Conservation (phyloP, 2,113 vertebrate species). For the Syrmaticus mikado region DNA sequence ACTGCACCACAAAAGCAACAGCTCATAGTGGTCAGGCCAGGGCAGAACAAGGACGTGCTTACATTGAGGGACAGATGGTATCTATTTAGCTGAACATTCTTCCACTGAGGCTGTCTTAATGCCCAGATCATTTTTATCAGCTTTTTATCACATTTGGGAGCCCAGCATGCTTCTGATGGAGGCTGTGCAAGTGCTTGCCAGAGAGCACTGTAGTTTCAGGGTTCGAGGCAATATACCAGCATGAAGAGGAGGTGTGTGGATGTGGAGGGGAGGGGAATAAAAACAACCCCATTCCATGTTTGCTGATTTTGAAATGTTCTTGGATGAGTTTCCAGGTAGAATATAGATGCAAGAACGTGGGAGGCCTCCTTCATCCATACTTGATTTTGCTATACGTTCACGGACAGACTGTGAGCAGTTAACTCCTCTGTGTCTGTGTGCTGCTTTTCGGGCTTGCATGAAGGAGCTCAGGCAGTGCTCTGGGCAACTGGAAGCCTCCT, state of each 20-base stretch:
- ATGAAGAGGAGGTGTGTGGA: conserved; percentile 57
- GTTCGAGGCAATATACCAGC: conserved; percentile 61
- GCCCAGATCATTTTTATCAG: conserved; percentile 65
- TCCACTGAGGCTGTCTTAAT: conserved; percentile 56
- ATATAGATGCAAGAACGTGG: conserved; percentile 10
- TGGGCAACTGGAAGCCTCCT: neutral
- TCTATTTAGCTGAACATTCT: conserved; percentile 70
- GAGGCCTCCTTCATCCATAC: conserved; percentile 13
- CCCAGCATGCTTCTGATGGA: conserved; percentile 61
- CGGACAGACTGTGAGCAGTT: conserved; percentile 4
- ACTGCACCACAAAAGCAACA: conserved; percentile 16
- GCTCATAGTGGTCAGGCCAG: conserved; percentile 36
- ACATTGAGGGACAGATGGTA: conserved; percentile 68
- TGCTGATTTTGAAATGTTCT: conserved; percentile 67
- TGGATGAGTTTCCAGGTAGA: conserved; percentile 59
- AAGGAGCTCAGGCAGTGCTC: conserved; percentile 20
- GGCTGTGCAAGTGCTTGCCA: conserved; percentile 43
- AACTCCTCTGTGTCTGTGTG: neutral
- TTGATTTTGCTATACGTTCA: neutral
- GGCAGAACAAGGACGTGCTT: conserved; percentile 27
- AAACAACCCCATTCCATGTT: conserved; percentile 55
- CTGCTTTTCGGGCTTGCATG: neutral
- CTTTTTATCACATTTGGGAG: conserved; percentile 71
- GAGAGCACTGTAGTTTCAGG: conserved; percentile 49
- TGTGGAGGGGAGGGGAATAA: conserved; percentile 6